Percentiles rank a stretch among this genome's conserved stretches.
phyloP scores from a whole-genome alignment of 30 jellyfish, hydroid and myxozoan species.

The Chrysaora quinquecirrha region DNA sequence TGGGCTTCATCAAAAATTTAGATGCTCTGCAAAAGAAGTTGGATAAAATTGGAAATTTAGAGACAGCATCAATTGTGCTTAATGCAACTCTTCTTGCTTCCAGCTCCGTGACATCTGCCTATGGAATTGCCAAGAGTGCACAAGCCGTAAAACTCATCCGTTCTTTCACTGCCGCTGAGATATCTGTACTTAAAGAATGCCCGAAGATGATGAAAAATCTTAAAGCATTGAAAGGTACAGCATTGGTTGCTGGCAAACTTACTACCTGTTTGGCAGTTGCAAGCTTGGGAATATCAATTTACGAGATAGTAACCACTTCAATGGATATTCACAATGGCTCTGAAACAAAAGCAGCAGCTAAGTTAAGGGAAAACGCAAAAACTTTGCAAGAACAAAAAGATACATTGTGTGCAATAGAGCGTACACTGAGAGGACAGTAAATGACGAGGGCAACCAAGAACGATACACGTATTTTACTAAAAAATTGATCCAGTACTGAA shows the following conservation, averaged over 20 bases:
- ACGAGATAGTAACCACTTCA: slow-evolving; percentile 24
- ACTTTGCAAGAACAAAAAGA: slow-evolving; percentile 2
- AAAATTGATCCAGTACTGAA: too few species aligned
- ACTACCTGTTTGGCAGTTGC: slow-evolving; percentile 34
- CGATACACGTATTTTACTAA: too few species aligned
- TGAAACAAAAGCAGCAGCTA: slow-evolving; percentile 20
- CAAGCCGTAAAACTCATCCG: slow-evolving; percentile 14
- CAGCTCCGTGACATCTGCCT: slow-evolving; percentile 18
- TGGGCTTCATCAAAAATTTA: neutral
- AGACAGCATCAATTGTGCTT: slow-evolving; percentile 1
- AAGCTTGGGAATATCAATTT: slow-evolving; percentile 28
- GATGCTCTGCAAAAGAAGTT: slow-evolving; percentile 6
- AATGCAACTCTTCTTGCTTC: slow-evolving; percentile 5
- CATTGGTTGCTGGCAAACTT: slow-evolving; percentile 18
- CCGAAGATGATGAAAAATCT: slow-evolving; percentile 19
- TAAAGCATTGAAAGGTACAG: slow-evolving; percentile 23
- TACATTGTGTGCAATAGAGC: slow-evolving; percentile 15
- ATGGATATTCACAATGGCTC: slow-evolving; percentile 29
- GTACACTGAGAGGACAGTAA: neutral
- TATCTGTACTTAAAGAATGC: slow-evolving; percentile 15
- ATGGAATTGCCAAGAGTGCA: slow-evolving; percentile 15
- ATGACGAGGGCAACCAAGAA: too few species aligned
- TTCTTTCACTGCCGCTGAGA: slow-evolving; percentile 16
- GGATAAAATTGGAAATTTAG: neutral
- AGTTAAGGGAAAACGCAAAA: slow-evolving; percentile 18